phyloP scores from a whole-genome alignment of 2,888 invertebrate species.

The Clusia tigrina region DNA sequence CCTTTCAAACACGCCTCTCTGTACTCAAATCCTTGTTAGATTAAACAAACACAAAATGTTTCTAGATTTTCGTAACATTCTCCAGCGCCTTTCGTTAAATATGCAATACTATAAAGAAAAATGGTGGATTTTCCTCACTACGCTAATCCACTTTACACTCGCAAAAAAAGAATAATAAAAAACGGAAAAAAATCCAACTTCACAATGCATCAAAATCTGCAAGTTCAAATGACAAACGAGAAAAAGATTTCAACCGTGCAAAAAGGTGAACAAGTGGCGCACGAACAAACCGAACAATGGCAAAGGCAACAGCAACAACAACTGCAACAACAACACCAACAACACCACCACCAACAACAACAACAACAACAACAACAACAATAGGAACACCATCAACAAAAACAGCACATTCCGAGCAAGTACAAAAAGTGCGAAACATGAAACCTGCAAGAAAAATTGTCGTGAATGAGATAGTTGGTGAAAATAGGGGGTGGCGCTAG shows the following conservation, averaged over 20 bases:
- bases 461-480: not conserved
- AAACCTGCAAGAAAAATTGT: not conserved
- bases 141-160: not conserved
- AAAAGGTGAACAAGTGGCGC: slow-evolving; percentile 3
- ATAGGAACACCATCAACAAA: no score
- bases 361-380: not conserved
- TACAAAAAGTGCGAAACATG: slow-evolving; percentile 4
- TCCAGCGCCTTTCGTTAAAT: not conserved
- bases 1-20: no score
- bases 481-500: not conserved
- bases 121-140: not conserved
- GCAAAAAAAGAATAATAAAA: not conserved
- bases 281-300: not conserved
- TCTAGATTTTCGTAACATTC: not conserved
- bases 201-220: slow-evolving; percentile 26
- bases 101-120: not conserved
- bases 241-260: slow-evolving; percentile 16
- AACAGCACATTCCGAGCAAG: not conserved
- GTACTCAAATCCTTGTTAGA: no score
- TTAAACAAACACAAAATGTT: not conserved
- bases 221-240: slow-evolving; percentile 27
- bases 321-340: not conserved
- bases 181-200: slow-evolving; percentile 20
- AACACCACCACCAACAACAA: not conserved
- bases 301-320: not conserved